A percentile compares a stretch with the other conserved stretches of the same genome.
These are phyloP conservation scores for Stomatorhinus ivindoensis DNA, from an alignment of 2,113 vertebrate genomes.

Conservation along the genomic window DNA sequence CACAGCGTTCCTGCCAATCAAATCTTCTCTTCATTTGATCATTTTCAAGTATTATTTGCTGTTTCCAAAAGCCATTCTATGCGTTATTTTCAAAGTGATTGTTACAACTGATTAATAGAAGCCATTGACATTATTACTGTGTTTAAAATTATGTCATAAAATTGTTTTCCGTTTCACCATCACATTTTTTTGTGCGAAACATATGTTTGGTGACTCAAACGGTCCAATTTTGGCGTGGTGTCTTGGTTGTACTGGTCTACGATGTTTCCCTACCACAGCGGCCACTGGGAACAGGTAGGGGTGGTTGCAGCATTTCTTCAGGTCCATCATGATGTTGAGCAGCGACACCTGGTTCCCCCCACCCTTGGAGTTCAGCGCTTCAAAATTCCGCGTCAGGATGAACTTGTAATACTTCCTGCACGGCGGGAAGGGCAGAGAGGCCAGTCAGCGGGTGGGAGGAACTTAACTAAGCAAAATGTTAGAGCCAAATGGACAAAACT, in stretches of 20 bases:
- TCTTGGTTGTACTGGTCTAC: background rate
- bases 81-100: background rate
- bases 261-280: conserved; percentile 63
- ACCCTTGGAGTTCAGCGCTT: conserved; percentile 95
- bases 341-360: conserved; percentile 95
- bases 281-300: conserved; percentile 94
- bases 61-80: background rate
- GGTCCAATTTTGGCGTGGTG: background rate
- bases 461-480: background rate
- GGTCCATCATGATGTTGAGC: conserved; percentile 99
- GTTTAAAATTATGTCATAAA: background rate
- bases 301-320: conserved; percentile 98
- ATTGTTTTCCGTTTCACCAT: background rate
- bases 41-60: background rate
- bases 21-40: background rate
- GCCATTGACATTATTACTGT: background rate
- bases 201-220: background rate
- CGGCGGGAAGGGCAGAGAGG: background rate
- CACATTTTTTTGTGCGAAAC: background rate
- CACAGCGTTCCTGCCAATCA: background rate
- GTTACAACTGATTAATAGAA: background rate
- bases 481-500: background rate
- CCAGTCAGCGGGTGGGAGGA: background rate
- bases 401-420: conserved; percentile 97
- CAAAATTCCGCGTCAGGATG: conserved; percentile 90